Base-by-base conservation (phyloP, 2,888 invertebrate genomes). In the Polia nebulosa region DNA sequence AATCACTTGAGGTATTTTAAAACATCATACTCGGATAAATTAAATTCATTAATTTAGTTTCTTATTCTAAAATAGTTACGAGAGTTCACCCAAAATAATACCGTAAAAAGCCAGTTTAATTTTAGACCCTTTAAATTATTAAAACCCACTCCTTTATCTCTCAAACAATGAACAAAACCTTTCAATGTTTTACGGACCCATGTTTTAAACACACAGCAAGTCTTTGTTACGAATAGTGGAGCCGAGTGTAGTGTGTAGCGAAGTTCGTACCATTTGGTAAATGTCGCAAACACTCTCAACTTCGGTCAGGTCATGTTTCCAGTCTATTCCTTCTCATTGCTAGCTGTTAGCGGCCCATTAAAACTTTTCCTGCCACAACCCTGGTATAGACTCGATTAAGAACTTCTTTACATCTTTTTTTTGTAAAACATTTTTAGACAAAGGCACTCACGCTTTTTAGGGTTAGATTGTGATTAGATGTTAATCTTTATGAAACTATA, bases 391-490 rank as follows among this genome's bases (percentile, higher is more conserved):
- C 80, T 83, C 79, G 80, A 86, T 86, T 88, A 88, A 81, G 75
- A 85, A 87, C 84, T 90, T 88, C 82, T 82, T 87, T 86, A 87
- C 62, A 76, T 67, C 89, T 87, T 86, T 88, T 87, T 25, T 39
- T 11, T 79, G 76, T 64, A 47, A 76, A 72, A 60, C 13, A 32
- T 72, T 78, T 83, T 77, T 72, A 61, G 59, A 80, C 69, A 74
- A 73, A 74, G 47, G 41, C 17, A 15, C 11, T 61, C 32, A 20
- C 6, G 15, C 20, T 17, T 51, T 51, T 59, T 29, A 41, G 27
- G 7, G 25, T 15, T 17, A 22, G 25, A 56, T 44, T 74, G 11
- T 20, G 34, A 36, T 25, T 4, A 39, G 32, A 22, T 55, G 2
- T 3, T 1, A 22, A 36, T 72, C 41, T 25, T 52, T 52, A 63